phyloP scores from a whole-genome alignment of 1,140 invertebrate genomes.

The Drosophila aff. region DNA sequence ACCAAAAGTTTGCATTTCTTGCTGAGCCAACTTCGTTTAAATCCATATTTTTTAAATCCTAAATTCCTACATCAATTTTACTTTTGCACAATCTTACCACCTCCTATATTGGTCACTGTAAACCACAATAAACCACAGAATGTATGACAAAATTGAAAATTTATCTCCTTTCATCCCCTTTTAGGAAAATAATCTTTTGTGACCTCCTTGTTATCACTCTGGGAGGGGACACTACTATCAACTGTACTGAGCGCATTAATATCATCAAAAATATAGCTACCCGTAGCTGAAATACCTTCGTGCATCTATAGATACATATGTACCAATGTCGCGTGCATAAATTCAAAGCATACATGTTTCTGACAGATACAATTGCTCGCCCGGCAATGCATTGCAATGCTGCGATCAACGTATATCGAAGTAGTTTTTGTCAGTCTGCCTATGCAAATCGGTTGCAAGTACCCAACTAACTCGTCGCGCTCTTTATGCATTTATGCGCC shows the following conservation, averaged over 20 bases:
- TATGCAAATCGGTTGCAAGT: slow-evolving; percentile 72
- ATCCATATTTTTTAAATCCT: not conserved
- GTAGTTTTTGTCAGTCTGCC: slow-evolving; percentile 22
- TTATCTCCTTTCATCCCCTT: too few relatives aligned
- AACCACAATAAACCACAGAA: not conserved
- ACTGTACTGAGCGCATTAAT: slow-evolving; percentile 4
- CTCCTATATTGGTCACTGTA: not conserved
- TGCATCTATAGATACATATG: not conserved
- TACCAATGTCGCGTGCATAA: slow-evolving; percentile 48
- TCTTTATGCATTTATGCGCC: slow-evolving; percentile 72
- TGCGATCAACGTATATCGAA: slow-evolving; percentile 27
- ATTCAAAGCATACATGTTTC: slow-evolving; percentile 39
- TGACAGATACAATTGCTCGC: slow-evolving; percentile 35
- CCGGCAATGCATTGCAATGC: not conserved
- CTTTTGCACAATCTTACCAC: too few relatives aligned
- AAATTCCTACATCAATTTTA: not conserved
- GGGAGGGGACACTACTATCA: not conserved
- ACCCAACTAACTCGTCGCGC: slow-evolving; percentile 49
- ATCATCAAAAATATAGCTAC: not conserved
- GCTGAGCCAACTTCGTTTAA: not conserved
- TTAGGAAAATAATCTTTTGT: not conserved
- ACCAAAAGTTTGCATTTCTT: not conserved
- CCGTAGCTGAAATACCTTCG: slow-evolving; percentile 3
- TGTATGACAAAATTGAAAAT: not conserved
- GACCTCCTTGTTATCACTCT: not conserved